Evolutionary conservation across 2,888 invertebrate species (phyloP), one percentile per base, ranked within the genome.

Genomic region (Mystacides longicornis): DNA sequence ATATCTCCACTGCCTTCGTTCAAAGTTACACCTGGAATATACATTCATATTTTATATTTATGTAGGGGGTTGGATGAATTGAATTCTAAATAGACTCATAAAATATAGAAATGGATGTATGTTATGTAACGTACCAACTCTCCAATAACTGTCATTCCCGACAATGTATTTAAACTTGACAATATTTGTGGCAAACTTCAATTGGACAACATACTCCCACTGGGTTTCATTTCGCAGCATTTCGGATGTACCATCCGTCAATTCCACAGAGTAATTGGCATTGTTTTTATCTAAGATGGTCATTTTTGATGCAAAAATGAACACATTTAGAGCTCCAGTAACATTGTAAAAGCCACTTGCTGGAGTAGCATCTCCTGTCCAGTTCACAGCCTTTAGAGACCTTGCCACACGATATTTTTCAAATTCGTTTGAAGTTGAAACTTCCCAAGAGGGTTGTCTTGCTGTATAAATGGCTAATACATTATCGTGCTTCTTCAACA

Each of bases 401-500:
- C 46, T 46, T n/a, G 11, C 21, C 5, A 21, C 20, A 21, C 46
- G 19, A 3, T 18, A 46, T 21, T 11, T 21, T 18, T 11, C 46
- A 11, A 20, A 46, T 16, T 14, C 37, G 14, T 3, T 14, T 4
- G 14, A 16, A n/a, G 14, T 49, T 2, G 53, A 19, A 2, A 58
- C 52, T 16, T 57, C 60, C 54, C 55, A 60, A 2, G 58, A 58
- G 5, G 60, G 60, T 61, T 75, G 73, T 23, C 71, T 68, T 0
- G 78, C 81, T 0, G 84, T 83, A 64, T 82, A 83, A 0, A 84
- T 57, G 1, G 75, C 81, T 7, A 83, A 64, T 1, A 83, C 73
- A 45, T 78, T 71, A 2, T 67, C 66, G 57, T 79, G 65, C 14
- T 70, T 65, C 2, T 75, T 67, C 20, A 74, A 63, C 16, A 85